Percentiles rank a stretch among this genome's conserved stretches.
These are phyloP conservation scores for Peromyscus leucopus DNA, from an alignment of 2,113 vertebrate genomes.

Conservation along the genomic window DNA sequence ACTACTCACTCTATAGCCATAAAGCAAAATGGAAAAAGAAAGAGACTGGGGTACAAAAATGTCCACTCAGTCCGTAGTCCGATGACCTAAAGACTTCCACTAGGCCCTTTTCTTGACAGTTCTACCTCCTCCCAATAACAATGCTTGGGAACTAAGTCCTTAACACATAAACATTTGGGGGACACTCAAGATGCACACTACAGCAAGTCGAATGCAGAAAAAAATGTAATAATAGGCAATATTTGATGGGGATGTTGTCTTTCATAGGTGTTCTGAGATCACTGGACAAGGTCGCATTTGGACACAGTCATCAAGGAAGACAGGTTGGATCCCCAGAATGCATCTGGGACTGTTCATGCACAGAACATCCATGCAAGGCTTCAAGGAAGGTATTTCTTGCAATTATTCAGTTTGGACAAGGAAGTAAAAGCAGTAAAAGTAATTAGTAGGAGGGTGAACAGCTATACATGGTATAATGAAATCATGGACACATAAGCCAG, in stretches of 20 bases:
- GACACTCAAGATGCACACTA: background rate
- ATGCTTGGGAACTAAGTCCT: background rate
- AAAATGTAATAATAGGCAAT: background rate
- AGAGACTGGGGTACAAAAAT: background rate
- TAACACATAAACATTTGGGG: background rate
- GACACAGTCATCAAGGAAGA: background rate
- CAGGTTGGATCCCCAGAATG: background rate
- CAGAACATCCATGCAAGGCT: too few species aligned
- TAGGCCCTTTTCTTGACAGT: background rate
- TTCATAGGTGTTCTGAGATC: background rate
- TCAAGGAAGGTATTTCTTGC: background rate
- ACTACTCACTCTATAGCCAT: background rate
- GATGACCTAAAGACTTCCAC: background rate
- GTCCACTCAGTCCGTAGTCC: background rate
- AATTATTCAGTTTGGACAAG: background rate
- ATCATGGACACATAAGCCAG: background rate
- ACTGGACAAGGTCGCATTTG: background rate
- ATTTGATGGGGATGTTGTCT: background rate
- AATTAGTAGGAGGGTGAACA: background rate
- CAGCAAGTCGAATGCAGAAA: background rate
- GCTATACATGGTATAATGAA: background rate
- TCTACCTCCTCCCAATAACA: background rate
- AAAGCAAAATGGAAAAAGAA: background rate
- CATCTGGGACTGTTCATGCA: background rate
- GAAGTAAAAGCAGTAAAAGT: background rate